Base-by-base conservation (phyloP, 2,113 vertebrate genomes). In the Syrmaticus mikado region DNA sequence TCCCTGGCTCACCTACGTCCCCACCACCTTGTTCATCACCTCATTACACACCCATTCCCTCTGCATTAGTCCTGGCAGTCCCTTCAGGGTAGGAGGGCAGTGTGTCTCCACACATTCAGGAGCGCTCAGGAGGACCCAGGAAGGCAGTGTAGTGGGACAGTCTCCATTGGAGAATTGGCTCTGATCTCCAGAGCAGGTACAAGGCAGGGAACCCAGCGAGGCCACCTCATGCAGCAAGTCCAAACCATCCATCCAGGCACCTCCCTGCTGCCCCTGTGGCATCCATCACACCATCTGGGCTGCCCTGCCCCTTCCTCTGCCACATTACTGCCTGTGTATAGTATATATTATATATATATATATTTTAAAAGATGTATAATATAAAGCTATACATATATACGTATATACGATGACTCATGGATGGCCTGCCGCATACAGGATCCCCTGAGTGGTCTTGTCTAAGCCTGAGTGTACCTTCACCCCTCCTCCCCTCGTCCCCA, bases 271-370 rank as follows among this genome's bases (percentile, higher is more conserved):
- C 88, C 90, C 94, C 30, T 1, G 82, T 90, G 93, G 86, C 93
- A 76, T 41, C 85, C 17, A 12, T 82, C 57, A 36, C 76, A 91
- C 30, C 82, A 34, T 32, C 85, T 85, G 90, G 93, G 91, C 90
- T 82, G 53, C 88, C 78, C 70, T 20, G 91, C 61, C 85, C 74
- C 80, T 89, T 89, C 90, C 85, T 81, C 83, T 55, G 89, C 87
- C 87, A 24, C 95, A 50, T 97, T 97, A 97, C 97, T 97, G 97
- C 97, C 97, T 97, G 96, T 98, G 97, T 98, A 98, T 98, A 98
- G 97, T 98, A 98, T 97, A 98, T 97, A 96, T 97, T 94, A 94
- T 97, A 98, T 97, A 98, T 98, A 94, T 97, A 94, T 97, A 98
- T 98, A 96, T 98, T 97, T 96, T 46, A 94, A 97, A 97, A 97